These are phyloP conservation scores for Xestoiulus laeticollis DNA, from an alignment of 2,888 invertebrate species.

Conservation along the genomic window DNA sequence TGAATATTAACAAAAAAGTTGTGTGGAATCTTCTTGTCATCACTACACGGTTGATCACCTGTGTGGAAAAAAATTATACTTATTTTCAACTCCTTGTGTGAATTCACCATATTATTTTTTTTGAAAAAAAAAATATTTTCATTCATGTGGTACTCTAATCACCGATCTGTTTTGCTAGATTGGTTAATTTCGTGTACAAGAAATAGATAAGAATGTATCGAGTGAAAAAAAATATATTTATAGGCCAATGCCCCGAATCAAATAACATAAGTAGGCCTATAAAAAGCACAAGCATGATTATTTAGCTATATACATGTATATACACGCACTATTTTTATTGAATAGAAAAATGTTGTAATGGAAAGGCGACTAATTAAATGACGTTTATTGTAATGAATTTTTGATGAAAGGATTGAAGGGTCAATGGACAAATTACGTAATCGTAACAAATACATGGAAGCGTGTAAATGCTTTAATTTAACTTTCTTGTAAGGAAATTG, in stretches of 20 bases:
- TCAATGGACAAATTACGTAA: neutral
- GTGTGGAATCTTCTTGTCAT: neutral
- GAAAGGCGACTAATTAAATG: neutral
- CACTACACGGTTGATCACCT: neutral
- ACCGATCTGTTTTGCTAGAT: neutral
- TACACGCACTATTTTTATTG: neutral
- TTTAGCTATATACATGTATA: neutral
- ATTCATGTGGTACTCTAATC: neutral
- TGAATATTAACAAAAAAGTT: neutral
- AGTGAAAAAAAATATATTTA: neutral
- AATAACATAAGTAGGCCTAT: neutral
- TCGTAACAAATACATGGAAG: neutral
- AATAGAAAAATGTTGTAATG: neutral
- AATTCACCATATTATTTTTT: neutral
- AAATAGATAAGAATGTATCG: neutral
- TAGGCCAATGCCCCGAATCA: neutral
- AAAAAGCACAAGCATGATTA: neutral
- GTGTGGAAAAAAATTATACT: neutral
- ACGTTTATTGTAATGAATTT: neutral
- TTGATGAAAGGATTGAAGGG: neutral
- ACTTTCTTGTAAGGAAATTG: neutral
- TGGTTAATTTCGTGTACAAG: neutral
- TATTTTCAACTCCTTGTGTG: neutral
- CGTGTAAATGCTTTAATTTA: neutral
- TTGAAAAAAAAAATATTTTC: neutral